Base-by-base conservation (phyloP, 2,797 vertebrate species). In the Fundulus diaphanus region DNA sequence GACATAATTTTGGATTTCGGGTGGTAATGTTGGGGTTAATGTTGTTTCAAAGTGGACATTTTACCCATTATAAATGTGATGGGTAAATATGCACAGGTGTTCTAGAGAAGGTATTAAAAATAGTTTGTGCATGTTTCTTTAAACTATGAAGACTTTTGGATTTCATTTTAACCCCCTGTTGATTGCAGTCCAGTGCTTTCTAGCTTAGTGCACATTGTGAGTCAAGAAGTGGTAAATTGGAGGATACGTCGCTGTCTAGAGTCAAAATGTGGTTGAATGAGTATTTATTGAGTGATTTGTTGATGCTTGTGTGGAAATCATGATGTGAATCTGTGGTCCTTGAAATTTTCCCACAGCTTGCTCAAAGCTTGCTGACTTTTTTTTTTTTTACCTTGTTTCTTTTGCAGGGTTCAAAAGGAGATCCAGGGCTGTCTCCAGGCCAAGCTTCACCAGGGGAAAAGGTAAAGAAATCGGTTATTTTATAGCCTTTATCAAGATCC, bases 401-500 rank as follows among this genome's bases (percentile, higher is more conserved):
- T 1, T 68, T 5, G 52, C 72, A 99, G 98, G 98, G 98, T 49
- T 92, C 92, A 72, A 99, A 99, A 92, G 98, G 98, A 89, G 97
- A 99, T 83, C 95, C 98, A 7, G 98, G 98, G 74, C 89, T 96
- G 70, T 99, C 97, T 51, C 97, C 97, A 77, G 97, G 95, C 57
- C 96, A 96, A 90, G 96, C 97, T 72, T 88, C 94, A 85, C 70
- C 78, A 83, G 98, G 98, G 92, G 94, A 95, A 86, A 96, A 96
- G 97, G 98, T 99, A 96, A 92, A 65, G 75, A 33, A 37, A 68
- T 77, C 59, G 35, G 1, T 54, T 20, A n/a, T 49, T 49, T 49
- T 20, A 20, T 20, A 20, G 20, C 5, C 18, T 6, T 20, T 49
- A 6, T 49, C 18, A 49, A 49, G 48, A 49, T 18, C 16, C 16